phyloP scores from a whole-genome alignment of 2,888 invertebrate genomes.

The Lasius fuliginosus region DNA sequence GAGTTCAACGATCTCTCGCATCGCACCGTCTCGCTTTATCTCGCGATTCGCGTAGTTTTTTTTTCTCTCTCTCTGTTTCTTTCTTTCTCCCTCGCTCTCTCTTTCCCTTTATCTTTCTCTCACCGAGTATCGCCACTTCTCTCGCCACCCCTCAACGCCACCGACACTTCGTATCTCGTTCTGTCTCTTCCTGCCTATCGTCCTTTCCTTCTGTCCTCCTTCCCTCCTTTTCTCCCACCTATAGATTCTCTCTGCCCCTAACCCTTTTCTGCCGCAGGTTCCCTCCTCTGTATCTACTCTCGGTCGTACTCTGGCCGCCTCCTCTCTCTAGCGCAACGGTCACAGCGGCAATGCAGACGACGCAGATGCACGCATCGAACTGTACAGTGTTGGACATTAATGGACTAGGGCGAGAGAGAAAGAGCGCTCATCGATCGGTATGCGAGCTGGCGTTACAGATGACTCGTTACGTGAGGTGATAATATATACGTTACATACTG shows the following conservation, averaged over 20 bases:
- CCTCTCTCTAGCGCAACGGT: slow-evolving; percentile 45
- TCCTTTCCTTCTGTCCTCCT: slow-evolving; percentile 56
- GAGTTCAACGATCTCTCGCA: slow-evolving; percentile 81
- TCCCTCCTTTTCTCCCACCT: slow-evolving; percentile 55
- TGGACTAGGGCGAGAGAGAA: slow-evolving; percentile 44
- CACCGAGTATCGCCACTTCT: slow-evolving; percentile 34
- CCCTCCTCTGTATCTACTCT: slow-evolving; percentile 20
- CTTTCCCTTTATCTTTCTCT: slow-evolving; percentile 34
- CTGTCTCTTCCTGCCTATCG: slow-evolving; percentile 56
- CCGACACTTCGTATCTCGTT: slow-evolving; percentile 54
- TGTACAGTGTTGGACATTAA: slow-evolving; percentile 48
- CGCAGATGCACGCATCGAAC: slow-evolving; percentile 31
- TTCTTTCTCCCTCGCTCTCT: slow-evolving; percentile 30
- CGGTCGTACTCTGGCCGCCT: background rate
- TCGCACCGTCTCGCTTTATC: slow-evolving; percentile 68
- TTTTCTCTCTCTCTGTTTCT: slow-evolving; percentile 43
- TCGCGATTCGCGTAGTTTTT: slow-evolving; percentile 52
- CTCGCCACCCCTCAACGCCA: slow-evolving; percentile 19
- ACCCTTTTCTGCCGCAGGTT: slow-evolving; percentile 9
- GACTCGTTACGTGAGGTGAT: slow-evolving; percentile 34
- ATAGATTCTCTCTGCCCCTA: slow-evolving; percentile 21
- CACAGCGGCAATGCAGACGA: slow-evolving; percentile 56
- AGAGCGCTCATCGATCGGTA: slow-evolving; percentile 51
- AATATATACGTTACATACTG: background rate
- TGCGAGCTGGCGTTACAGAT: slow-evolving; percentile 33